Conservation (phyloP, 2,888 invertebrate genomes). For the Rutpela maculata region DNA sequence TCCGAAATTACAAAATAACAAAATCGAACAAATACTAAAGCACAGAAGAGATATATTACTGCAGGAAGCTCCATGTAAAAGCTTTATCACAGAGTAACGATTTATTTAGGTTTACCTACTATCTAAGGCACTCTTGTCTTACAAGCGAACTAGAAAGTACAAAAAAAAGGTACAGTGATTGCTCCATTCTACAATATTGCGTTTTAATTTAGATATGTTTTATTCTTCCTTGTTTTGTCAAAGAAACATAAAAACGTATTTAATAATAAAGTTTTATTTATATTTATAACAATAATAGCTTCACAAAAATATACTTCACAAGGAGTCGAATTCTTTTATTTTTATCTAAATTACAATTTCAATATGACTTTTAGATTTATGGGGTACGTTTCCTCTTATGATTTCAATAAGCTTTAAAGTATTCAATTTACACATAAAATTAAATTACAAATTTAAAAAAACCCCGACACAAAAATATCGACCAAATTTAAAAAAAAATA, state of each 20-base stretch:
- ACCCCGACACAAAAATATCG: too few species aligned
- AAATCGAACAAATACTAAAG: not conserved
- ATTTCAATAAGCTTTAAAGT: too few species aligned
- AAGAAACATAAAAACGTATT: not conserved
- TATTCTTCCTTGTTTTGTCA: not conserved
- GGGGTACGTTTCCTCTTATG: too few species aligned
- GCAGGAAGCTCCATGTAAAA: not conserved
- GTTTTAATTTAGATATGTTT: not conserved
- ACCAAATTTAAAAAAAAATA: too few species aligned
- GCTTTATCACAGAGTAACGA: not conserved
- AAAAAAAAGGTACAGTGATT: not conserved
- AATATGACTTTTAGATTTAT: too few species aligned
- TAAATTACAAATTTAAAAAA: too few species aligned
- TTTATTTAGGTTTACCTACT: not conserved
- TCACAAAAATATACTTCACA: too few species aligned
- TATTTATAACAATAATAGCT: too few species aligned
- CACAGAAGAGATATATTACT: not conserved
- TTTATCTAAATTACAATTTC: too few species aligned
- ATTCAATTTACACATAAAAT: too few species aligned
- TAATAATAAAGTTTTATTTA: too few species aligned
- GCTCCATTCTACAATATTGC: not conserved
- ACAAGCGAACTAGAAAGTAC: not conserved
- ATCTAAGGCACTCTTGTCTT: not conserved
- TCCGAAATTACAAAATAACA: not conserved
- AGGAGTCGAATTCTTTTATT: too few species aligned